phyloP scores from a whole-genome alignment of 2,113 vertebrate species.

The Bos javanicus region DNA sequence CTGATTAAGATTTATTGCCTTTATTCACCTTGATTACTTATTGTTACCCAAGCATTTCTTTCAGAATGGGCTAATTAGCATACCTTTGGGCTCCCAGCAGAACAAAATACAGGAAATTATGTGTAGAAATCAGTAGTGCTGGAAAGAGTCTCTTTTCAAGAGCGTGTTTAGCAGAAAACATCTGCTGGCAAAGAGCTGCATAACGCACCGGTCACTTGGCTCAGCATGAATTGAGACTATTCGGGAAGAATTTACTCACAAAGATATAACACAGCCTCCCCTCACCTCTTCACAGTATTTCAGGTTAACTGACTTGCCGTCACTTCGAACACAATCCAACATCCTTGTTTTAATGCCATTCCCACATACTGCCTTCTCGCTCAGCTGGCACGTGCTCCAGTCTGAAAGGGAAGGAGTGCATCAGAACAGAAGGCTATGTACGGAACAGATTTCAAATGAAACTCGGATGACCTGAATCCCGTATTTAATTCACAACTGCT shows the following conservation, averaged over 20 bases:
- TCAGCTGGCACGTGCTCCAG: constrained; percentile 98
- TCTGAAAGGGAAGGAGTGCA: constrained; percentile 81
- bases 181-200: constrained; percentile 50
- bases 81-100: constrained; percentile 58
- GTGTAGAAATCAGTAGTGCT: constrained; percentile 64
- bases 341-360: constrained; percentile 95
- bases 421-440: constrained; percentile 23
- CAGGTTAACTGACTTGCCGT: constrained; percentile 95
- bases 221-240: constrained; percentile 62
- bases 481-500: constrained; percentile 60
- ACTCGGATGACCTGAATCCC: constrained; percentile 40
- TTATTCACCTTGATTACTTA: constrained; percentile 81
- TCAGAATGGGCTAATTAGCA: constrained; percentile 75
- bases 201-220: neutral
- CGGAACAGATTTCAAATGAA: constrained; percentile 40
- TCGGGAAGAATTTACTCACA: constrained; percentile 48
- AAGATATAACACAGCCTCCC: constrained; percentile 52
- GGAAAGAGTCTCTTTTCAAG: constrained; percentile 64
- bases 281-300: constrained; percentile 94
- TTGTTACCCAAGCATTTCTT: constrained; percentile 77
- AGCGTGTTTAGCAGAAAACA: constrained; percentile 74
- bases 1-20: constrained; percentile 83
- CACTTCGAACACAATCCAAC: constrained; percentile 96
- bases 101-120: constrained; percentile 73
- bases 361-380: constrained; percentile 94